Evolutionary conservation across 1,140 invertebrate species (phyloP).

Genomic region (Phocides pigmalion): DNA sequence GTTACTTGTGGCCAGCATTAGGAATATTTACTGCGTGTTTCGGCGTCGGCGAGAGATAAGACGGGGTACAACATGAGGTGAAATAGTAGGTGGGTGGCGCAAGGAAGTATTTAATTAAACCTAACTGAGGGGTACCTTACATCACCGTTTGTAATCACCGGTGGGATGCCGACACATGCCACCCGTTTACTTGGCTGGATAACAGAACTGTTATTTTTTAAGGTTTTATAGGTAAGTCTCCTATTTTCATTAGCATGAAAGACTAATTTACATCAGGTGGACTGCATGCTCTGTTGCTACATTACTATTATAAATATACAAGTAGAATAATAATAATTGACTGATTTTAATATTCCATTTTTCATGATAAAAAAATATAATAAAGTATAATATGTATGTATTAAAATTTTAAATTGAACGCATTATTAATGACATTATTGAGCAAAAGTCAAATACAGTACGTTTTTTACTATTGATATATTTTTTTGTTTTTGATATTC

Average conservation of each 20-base stretch:
- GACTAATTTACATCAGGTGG: too few species aligned
- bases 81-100: constrained; percentile 65
- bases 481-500: neutral
- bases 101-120: constrained; percentile 82
- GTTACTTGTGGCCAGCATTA: constrained; percentile 30
- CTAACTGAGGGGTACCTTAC: constrained; percentile 62
- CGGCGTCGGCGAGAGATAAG: constrained; percentile 44
- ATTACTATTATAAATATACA: too few species aligned
- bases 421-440: too few species aligned
- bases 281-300: too few species aligned
- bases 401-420: too few species aligned
- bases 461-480: constrained; percentile 38
- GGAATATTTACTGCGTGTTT: constrained; percentile 35
- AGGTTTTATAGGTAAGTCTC: neutral
- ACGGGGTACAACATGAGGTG: constrained; percentile 50
- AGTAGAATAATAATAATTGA: too few species aligned
- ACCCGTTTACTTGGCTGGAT: constrained; percentile 64
- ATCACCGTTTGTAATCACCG: constrained; percentile 72
- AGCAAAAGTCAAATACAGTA: too few species aligned
- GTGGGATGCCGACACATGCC: constrained; percentile 67
- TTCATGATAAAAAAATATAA: too few species aligned
- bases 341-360: too few species aligned
- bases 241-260: too few species aligned
- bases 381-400: too few species aligned
- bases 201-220: constrained; percentile 28